Evolutionary conservation across 2,113 vertebrate species (phyloP).

Genomic region (Benitochromis conjunctus): DNA sequence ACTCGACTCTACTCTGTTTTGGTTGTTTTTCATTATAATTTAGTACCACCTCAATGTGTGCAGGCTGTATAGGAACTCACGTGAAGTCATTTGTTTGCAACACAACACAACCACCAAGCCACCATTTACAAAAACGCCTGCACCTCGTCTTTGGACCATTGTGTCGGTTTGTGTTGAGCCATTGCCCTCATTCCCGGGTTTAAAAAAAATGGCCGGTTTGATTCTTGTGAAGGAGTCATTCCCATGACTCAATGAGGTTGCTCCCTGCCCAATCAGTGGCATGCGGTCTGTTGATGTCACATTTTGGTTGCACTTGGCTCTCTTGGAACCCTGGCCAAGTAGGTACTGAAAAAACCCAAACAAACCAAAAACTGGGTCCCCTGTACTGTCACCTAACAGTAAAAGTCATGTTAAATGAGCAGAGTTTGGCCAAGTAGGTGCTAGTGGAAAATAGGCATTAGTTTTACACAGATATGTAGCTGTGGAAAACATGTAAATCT

Average conservation of each 20-base stretch:
- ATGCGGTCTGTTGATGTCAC: neutral
- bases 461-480: neutral
- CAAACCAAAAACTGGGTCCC: no score
- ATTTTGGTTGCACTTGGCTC: neutral
- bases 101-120: neutral
- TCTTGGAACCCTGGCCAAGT: neutral
- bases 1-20: neutral
- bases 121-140: neutral
- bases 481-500: neutral
- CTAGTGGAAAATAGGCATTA: neutral
- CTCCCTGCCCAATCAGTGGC: neutral
- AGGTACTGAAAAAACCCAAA: neutral
- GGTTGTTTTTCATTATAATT: neutral
- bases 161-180: no score
- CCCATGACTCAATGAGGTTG: neutral
- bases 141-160: neutral
- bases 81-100: neutral
- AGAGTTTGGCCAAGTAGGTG: neutral
- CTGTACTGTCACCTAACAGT: no score
- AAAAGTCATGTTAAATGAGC: no score
- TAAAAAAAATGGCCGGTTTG: neutral
- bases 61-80: neutral
- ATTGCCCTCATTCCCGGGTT: neutral
- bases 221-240: neutral
- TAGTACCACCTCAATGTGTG: neutral